Evolutionary conservation across 2,797 vertebrate species (phyloP), one percentile per base, ranked within the genome.

Genomic region (Craterocephalus amniculus): DNA sequence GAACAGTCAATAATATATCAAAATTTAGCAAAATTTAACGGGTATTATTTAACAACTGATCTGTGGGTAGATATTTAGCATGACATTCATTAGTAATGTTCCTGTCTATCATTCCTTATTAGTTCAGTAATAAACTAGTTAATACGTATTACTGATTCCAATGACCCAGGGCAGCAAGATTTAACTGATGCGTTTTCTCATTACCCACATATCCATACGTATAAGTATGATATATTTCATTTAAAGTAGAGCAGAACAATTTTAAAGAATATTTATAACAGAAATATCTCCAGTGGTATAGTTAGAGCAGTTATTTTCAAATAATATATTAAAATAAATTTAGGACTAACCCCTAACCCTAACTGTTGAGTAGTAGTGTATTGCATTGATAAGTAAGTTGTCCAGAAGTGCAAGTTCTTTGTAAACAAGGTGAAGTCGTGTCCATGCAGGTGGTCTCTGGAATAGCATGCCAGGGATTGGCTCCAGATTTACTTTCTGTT

Each of bases 381-480:
- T 20, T 35, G 45, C 4, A 27, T 4, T 38, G 4, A 31, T 38
- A 12, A 24, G 20, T 38, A 12, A 24, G 20, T 20, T 4, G 3
- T 34, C 36, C 34, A 34, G 38, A 58, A 48, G 16, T 36, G 13
- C 16, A 6, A 22, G 14, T 49, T 61, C 58, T 32, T 65, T 76
- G 67, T 78, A 70, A 69, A 74, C 61, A 69, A 49, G 40, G 35
- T 13, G 36, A 69, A 74, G 35, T 22, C 13, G 24, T 34, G 48
- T 63, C 49, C 56, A 63, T 67, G 76, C 67, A 59, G 74, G 38
- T 58, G 56, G 57, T 31, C 14, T 11, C 12, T 0, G 10, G 38
- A 5, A 20, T 12, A 54, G 70, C 12, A 26, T 70, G 34, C 8
- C 27, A 1, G 13, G 32, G 75, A 81, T 80, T 81, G 81, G 72